Percentiles rank a stretch among this genome's conserved stretches.
Evolutionary conservation across 2,888 invertebrate species (phyloP).

Genomic region (Schrankia costaestrigalis): DNA sequence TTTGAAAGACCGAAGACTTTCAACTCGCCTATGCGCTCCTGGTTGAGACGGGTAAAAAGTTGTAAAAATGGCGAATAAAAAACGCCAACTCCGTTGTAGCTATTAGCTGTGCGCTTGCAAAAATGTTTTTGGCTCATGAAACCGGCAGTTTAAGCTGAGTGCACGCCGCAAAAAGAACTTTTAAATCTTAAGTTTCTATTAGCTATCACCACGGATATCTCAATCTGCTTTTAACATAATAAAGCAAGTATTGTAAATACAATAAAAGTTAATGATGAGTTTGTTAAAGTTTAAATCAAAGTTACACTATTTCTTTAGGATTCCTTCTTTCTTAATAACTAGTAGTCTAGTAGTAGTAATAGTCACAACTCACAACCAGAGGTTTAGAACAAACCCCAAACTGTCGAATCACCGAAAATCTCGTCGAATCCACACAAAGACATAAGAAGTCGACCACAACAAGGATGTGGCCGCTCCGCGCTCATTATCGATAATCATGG

Average conservation of each 20-base stretch:
- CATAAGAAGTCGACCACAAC: conserved; percentile 22
- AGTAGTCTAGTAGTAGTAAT: no score
- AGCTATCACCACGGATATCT: no score
- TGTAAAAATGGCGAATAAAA: conserved; percentile 53
- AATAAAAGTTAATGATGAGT: no score
- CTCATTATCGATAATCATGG: conserved; percentile 57
- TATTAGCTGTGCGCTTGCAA: conserved; percentile 47
- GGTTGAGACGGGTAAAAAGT: conserved; percentile 56
- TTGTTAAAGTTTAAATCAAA: no score
- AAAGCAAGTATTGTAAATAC: no score
- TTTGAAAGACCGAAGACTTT: conserved; percentile 66
- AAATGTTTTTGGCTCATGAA: conserved; percentile 50
- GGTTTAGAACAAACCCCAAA: not conserved
- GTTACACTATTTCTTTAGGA: no score
- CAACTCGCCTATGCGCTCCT: conserved; percentile 46
- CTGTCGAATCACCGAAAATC: conserved; percentile 20
- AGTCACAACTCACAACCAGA: not conserved
- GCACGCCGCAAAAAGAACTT: conserved; percentile 20
- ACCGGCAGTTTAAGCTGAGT: conserved; percentile 33
- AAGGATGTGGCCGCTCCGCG: conserved; percentile 48
- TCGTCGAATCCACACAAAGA: conserved; percentile 18
- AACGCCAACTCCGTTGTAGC: conserved; percentile 38
- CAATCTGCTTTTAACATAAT: no score
- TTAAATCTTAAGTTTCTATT: conserved; percentile 19
- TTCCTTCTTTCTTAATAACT: no score